Percentiles rank a stretch among this genome's conserved stretches.
These are phyloP conservation scores for Drosophila melanica DNA, from an alignment of 1,140 invertebrate genomes.

Conservation along the genomic window DNA sequence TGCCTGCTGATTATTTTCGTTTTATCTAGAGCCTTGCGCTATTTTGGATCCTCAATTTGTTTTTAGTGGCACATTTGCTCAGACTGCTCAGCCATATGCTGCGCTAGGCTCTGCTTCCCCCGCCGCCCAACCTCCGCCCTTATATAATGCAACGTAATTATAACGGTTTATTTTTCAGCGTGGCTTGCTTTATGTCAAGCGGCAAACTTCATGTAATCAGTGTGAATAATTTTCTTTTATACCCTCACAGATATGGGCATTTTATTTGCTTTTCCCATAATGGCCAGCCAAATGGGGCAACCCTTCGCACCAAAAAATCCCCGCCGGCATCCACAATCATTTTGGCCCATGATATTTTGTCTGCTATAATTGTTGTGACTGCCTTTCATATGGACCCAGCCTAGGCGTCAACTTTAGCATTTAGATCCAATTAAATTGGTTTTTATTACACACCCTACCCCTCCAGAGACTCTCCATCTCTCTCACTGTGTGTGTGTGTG, in stretches of 20 bases:
- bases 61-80: constrained; percentile 67
- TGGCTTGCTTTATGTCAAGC: constrained; percentile 68
- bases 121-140: not conserved
- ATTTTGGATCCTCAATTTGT: constrained; percentile 79
- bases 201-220: constrained; percentile 74
- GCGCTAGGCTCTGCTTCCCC: constrained; percentile 13
- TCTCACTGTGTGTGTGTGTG: constrained; percentile 23
- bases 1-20: constrained; percentile 80
- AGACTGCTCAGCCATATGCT: constrained; percentile 53
- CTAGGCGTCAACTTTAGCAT: constrained; percentile 60
- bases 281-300: constrained; percentile 20
- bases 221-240: constrained; percentile 77
- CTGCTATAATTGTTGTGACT: constrained; percentile 62
- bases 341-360: constrained; percentile 36
- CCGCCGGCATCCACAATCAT: not conserved
- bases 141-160: constrained; percentile 70
- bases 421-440: constrained; percentile 77
- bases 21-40: constrained; percentile 78
- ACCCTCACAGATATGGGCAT: constrained; percentile 58
- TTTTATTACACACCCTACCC: constrained; percentile 52
- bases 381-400: constrained; percentile 22
- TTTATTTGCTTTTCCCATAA: constrained; percentile 58
- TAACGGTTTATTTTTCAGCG: constrained; percentile 77
- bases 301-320: constrained; percentile 36
- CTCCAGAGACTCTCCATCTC: not conserved